Evolutionary conservation across 1,140 invertebrate genomes (phyloP).

Genomic region (Yoshiicerus persimilis): DNA sequence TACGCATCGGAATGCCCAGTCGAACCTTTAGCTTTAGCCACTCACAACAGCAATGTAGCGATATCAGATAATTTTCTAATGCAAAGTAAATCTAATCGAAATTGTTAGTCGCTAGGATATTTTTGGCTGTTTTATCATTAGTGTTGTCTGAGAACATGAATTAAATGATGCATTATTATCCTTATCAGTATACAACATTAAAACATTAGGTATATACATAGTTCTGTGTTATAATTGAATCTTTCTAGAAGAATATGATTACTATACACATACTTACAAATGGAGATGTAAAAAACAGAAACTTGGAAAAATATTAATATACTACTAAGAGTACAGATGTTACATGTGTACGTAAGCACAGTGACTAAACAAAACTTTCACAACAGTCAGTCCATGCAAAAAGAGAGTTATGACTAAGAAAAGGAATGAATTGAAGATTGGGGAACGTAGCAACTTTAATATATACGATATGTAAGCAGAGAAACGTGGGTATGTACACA

Average conservation of each 20-base stretch:
- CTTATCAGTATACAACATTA: background rate
- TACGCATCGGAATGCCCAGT: background rate
- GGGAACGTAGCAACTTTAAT: background rate
- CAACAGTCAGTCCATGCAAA: background rate
- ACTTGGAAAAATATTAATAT: background rate
- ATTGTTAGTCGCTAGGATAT: background rate
- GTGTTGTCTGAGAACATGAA: background rate
- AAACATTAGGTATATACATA: no score
- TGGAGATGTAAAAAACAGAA: background rate
- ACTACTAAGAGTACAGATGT: background rate
- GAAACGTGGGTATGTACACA: background rate
- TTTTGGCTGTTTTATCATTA: background rate
- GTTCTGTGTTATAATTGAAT: background rate
- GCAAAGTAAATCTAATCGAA: background rate
- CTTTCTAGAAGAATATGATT: background rate
- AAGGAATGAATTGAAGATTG: background rate
- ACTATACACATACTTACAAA: background rate
- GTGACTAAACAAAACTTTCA: background rate
- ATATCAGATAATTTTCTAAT: background rate
- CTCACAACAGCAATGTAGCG: background rate
- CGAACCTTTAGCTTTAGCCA: background rate
- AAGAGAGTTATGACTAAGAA: background rate
- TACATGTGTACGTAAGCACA: background rate
- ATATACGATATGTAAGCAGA: background rate
- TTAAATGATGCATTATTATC: background rate